phyloP scores from a whole-genome alignment of 2,797 vertebrate species.

The Pipistrellus kuhlii region DNA sequence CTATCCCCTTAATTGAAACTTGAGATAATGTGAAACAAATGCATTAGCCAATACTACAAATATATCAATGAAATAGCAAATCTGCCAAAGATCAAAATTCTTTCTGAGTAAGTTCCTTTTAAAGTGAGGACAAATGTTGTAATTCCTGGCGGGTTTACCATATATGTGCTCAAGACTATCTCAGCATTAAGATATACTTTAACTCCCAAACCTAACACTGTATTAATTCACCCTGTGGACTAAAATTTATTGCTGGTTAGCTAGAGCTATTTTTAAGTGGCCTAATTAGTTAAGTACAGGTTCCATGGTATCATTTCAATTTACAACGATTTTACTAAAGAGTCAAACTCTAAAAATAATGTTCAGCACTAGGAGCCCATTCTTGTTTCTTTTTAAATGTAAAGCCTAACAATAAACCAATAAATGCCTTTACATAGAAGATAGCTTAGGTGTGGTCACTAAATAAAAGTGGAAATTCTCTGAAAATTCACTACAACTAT shows the following conservation, averaged over 20 bases:
- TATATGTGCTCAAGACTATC: conserved; percentile 36
- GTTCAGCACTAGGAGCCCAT: conserved; percentile 28
- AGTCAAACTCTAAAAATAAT: conserved; percentile 29
- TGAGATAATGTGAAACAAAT: neutral
- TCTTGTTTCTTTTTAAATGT: neutral
- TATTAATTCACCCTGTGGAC: conserved; percentile 55
- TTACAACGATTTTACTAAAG: conserved; percentile 66
- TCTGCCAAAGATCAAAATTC: neutral
- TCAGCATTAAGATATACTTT: conserved; percentile 17
- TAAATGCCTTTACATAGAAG: neutral
- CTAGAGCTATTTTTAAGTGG: conserved; percentile 70
- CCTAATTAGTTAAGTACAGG: conserved; percentile 68
- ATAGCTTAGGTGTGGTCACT: neutral
- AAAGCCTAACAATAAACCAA: conserved; percentile 19
- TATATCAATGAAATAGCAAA: conserved; percentile 12
- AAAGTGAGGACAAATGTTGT: neutral
- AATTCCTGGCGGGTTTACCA: neutral
- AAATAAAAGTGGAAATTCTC: conserved; percentile 52
- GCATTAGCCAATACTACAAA: conserved; percentile 9
- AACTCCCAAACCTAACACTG: conserved; percentile 52
- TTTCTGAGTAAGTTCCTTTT: conserved; percentile 53
- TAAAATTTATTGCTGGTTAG: conserved; percentile 65
- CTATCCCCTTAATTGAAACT: conserved; percentile 17
- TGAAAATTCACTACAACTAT: conserved; percentile 42
- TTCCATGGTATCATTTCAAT: conserved; percentile 69